Percentiles rank a stretch among this genome's conserved stretches.
Evolutionary conservation across 1,140 invertebrate species (phyloP).

Genomic region (Phymorhynchus buccinoides): DNA sequence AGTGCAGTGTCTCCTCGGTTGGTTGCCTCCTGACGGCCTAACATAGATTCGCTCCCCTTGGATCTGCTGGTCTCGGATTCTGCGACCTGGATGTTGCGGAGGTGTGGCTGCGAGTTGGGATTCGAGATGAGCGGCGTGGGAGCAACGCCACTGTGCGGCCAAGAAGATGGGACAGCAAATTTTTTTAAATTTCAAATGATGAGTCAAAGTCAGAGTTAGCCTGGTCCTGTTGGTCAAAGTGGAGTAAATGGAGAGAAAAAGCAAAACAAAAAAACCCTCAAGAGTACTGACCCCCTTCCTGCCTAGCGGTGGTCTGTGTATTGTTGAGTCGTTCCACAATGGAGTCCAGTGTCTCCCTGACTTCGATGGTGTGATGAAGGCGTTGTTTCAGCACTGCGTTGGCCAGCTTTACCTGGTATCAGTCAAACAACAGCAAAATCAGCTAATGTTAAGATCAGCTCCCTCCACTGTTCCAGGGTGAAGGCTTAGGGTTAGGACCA

Average conservation of each 20-base stretch:
- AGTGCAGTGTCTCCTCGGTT: too few relatives aligned
- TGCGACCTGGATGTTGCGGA: too few relatives aligned
- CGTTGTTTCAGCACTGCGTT: slow-evolving; percentile 47
- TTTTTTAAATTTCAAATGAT: not conserved
- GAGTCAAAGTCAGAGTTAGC: not conserved
- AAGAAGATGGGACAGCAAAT: not conserved
- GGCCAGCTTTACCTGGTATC: slow-evolving; percentile 55
- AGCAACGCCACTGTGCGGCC: too few relatives aligned
- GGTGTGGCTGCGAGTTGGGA: too few relatives aligned
- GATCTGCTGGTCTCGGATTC: too few relatives aligned
- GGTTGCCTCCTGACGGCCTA: too few relatives aligned
- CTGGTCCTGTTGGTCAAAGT: not conserved
- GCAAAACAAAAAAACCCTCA: not conserved
- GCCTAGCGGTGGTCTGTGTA: not conserved
- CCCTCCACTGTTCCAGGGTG: too few relatives aligned
- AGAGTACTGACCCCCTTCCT: slow-evolving; percentile 23
- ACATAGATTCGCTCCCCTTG: too few relatives aligned
- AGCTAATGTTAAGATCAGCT: too few relatives aligned
- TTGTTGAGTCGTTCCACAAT: slow-evolving; percentile 23
- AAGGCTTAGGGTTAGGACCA: too few relatives aligned
- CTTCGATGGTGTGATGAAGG: slow-evolving; percentile 38
- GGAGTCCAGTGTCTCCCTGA: slow-evolving; percentile 45
- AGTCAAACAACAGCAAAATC: not conserved
- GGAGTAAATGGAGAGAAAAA: not conserved
- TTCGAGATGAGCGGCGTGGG: too few relatives aligned